Evolutionary conservation across 2,797 vertebrate genomes (phyloP).

Genomic region (Thalassophryne amazonica): DNA sequence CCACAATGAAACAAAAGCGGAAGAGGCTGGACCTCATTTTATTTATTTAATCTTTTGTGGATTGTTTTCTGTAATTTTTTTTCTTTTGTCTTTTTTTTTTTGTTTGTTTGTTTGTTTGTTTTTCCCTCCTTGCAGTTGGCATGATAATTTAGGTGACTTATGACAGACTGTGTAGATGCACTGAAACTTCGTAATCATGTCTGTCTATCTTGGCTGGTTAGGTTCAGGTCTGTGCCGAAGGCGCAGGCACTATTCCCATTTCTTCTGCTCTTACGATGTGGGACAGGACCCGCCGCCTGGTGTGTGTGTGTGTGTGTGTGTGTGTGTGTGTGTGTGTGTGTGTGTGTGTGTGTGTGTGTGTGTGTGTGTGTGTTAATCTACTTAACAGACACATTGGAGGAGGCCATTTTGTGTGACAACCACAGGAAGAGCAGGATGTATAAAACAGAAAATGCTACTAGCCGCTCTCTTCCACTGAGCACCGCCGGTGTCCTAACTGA

Average conservation of each 20-base stretch:
- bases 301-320: too few species aligned
- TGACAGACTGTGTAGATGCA: conserved; percentile 62
- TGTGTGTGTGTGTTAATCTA: conserved; percentile 50
- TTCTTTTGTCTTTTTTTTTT: conserved; percentile 51
- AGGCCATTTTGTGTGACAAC: conserved; percentile 76
- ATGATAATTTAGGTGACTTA: conserved; percentile 43
- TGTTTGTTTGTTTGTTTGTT: conserved; percentile 59
- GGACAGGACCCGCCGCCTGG: conserved; percentile 27
- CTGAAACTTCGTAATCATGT: conserved; percentile 62
- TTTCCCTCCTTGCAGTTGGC: conserved; percentile 45
- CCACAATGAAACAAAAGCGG: conserved; percentile 38
- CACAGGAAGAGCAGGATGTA: conserved; percentile 57
- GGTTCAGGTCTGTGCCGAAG: conserved; percentile 49
- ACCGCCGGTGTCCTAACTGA: conserved; percentile 42
- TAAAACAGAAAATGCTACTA: conserved; percentile 32
- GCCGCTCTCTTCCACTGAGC: conserved; percentile 43
- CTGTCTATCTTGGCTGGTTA: conserved; percentile 48
- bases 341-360: too few species aligned
- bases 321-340: too few species aligned
- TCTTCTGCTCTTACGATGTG: conserved; percentile 35
- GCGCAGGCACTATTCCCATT: conserved; percentile 23
- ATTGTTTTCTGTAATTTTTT: conserved; percentile 63
- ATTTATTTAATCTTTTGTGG: conserved; percentile 70
- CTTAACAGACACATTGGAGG: conserved; percentile 43
- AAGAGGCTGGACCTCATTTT: conserved; percentile 80